Base-by-base conservation (phyloP, 2,797 vertebrate species). In the Arnoldichthys spilopterus region DNA sequence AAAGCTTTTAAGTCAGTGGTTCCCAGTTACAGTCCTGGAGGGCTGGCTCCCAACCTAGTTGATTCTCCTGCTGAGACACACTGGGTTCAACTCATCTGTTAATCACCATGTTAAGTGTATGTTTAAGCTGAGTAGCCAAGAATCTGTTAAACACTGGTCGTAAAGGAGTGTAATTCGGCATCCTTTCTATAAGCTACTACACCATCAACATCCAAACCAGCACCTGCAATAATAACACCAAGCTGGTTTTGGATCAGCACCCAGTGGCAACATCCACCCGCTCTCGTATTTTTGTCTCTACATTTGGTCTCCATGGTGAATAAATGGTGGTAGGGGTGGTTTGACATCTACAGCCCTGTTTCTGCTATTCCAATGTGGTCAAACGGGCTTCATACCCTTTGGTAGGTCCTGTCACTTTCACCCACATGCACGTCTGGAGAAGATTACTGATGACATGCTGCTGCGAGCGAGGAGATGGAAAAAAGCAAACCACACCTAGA, bases 401-500 rank as follows among this genome's bases (percentile, higher is more conserved):
- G 72, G 81, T 78, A 72, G 69, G 77, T 81, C 64, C 40, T 61
- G 58, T 81, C 40, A 80, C 64, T 77, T 67, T 66, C 80, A 82
- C 85, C 87, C 87, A 61, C 85, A 86, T 84, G 85, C 78, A 86
- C 89, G 89, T 89, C 88, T 91, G 89, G 85, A 88, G 84, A 77
- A 85, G 84, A 89, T 92, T 90, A 91, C 40, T 61, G 79, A 87
- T 88, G 90, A 91, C 87, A 90, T 89, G 85, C 84, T 80, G 82
- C 89, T 88, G 86, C 83, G 87, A 89, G 79, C 13, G 45, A 49
- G 43, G 84, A 81, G 69, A 24, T 37, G 12, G 53, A 64, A 58
- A 80, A 83, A 67, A 73, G 83, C 87, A 84, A 84, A 78, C 93
- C 92, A 90, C 92, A 90, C 93, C 92, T 90, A 91, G 81, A 61